Evolutionary conservation across 2,797 vertebrate species (phyloP).

Genomic region (Poliocrania exsul): DNA sequence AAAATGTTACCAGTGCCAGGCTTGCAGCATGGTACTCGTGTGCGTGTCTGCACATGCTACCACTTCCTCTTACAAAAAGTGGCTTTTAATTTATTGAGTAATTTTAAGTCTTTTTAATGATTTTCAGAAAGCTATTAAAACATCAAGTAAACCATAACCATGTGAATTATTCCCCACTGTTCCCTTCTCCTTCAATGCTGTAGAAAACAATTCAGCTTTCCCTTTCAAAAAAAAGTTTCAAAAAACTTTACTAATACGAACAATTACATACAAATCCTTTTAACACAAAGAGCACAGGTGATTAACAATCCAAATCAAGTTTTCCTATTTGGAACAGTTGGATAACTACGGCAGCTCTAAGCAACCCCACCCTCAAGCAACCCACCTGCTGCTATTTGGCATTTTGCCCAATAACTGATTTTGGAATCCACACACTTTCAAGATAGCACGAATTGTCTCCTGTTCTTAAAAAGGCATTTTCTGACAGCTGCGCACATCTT

Average conservation of each 20-base stretch:
- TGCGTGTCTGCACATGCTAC: not conserved
- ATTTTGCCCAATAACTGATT: not conserved
- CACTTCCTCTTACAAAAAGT: not conserved
- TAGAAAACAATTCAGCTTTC: not conserved
- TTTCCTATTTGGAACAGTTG: not conserved
- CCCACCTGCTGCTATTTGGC: not conserved
- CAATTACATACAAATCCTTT: not conserved
- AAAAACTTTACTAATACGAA: not conserved
- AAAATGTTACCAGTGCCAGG: not conserved
- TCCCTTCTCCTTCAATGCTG: not conserved
- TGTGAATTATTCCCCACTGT: not conserved
- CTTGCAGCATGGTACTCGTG: not conserved
- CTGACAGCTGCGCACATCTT: not conserved
- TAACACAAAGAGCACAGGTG: not conserved
- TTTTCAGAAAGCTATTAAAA: not conserved
- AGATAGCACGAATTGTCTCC: not conserved
- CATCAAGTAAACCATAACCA: not conserved
- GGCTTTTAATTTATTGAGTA: not conserved
- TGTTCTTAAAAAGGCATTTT: not conserved
- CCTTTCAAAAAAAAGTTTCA: not conserved
- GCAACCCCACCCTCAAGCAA: not conserved
- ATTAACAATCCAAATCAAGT: not conserved
- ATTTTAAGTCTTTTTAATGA: not conserved
- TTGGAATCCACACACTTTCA: not conserved
- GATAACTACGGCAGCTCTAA: not conserved